These are phyloP conservation scores for Prionace glauca DNA, from an alignment of 2,797 vertebrate genomes.

Conservation along the genomic window DNA sequence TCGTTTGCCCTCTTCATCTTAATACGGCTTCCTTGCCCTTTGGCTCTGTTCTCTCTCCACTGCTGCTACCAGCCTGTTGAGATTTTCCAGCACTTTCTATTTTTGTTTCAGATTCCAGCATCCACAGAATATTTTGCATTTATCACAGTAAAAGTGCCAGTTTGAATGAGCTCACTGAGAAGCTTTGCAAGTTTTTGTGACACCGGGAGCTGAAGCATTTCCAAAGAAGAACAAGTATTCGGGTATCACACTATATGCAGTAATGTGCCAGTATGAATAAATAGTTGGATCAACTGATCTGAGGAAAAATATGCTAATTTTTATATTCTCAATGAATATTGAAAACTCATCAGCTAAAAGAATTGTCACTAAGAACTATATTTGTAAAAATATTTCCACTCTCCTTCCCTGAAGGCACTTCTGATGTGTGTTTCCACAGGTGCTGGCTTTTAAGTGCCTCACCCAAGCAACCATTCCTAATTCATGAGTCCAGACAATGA, in stretches of 20 bases:
- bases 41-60: no score
- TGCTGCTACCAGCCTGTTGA: no score
- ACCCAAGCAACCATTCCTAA: background rate
- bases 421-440: background rate
- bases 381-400: background rate
- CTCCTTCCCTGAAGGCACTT: background rate
- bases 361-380: no score
- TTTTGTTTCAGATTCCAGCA: no score
- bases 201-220: background rate
- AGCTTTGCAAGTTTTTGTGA: background rate
- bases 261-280: background rate
- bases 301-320: background rate
- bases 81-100: no score
- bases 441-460: no score
- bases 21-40: background rate
- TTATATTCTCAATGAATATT: background rate
- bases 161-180: background rate
- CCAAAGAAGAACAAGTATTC: background rate
- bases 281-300: background rate
- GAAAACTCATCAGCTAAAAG: background rate
- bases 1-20: background rate
- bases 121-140: no score
- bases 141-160: background rate
- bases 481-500: background rate
- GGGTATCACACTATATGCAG: background rate